Percentiles rank a stretch among this genome's conserved stretches.
Conservation (phyloP, 92 coral and sea anemone genomes). For the Actinostola sp. region DNA sequence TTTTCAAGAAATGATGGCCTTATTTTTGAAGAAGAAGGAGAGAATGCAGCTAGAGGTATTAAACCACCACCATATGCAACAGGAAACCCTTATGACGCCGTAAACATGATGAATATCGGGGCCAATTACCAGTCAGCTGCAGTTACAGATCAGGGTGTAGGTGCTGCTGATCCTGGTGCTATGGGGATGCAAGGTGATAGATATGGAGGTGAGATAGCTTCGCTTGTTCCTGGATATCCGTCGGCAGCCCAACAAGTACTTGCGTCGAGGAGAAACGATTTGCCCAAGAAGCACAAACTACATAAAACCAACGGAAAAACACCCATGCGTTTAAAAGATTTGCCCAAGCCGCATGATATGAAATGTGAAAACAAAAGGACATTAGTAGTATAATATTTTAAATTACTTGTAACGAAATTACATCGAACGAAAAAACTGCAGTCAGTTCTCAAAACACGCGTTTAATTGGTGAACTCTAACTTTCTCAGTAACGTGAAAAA, state of each 20-base stretch:
- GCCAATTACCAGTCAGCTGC: conserved; percentile 24
- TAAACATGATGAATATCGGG: conserved; percentile 25
- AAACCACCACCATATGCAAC: conserved; percentile 46
- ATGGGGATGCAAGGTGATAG: conserved; percentile 5
- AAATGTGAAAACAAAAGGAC: background rate
- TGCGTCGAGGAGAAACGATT: conserved; percentile 19
- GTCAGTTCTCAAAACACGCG: no score
- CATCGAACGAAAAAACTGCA: no score
- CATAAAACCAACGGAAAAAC: background rate
- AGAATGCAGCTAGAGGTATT: conserved; percentile 64
- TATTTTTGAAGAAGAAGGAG: conserved; percentile 65
- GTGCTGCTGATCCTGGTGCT: background rate
- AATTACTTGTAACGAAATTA: background rate
- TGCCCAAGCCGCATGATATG: conserved; percentile 7
- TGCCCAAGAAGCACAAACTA: conserved; percentile 7
- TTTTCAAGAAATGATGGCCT: conserved; percentile 23
- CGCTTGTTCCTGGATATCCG: background rate
- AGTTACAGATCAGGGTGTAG: background rate
- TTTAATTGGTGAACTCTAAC: no score
- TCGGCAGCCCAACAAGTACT: conserved; percentile 3
- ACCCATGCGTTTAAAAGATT: conserved; percentile 29
- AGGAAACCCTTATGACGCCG: background rate
- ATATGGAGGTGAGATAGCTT: conserved; percentile 10
- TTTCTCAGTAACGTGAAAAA: no score
- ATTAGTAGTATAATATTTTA: background rate